Evolutionary conservation across 2,797 vertebrate genomes (phyloP).

Genomic region (Cryptoprocta ferox): DNA sequence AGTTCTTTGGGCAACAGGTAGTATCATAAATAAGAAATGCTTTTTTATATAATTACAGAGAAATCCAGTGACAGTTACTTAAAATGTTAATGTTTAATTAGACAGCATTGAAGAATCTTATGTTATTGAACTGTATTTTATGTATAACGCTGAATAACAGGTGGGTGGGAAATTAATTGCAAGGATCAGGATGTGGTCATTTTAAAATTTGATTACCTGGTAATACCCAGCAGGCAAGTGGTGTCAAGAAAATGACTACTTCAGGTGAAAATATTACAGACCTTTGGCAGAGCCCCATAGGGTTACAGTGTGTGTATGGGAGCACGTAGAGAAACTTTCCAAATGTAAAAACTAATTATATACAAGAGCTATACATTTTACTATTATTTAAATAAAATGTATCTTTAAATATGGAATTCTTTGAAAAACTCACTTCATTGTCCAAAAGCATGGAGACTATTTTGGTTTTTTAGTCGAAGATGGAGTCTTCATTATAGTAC

Average conservation of each 20-base stretch:
- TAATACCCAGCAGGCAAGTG: conserved; percentile 30
- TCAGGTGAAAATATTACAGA: background rate
- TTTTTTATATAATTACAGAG: background rate
- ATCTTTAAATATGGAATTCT: conserved; percentile 68
- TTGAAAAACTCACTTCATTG: conserved; percentile 51
- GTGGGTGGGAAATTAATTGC: conserved; percentile 51
- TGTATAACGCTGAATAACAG: conserved; percentile 22
- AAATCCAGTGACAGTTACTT: background rate
- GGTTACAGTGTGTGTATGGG: background rate
- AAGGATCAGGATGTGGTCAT: background rate
- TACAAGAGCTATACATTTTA: background rate
- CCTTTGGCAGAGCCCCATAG: background rate
- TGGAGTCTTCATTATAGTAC: background rate
- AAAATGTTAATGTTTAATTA: conserved; percentile 29
- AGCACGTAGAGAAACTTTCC: conserved; percentile 29
- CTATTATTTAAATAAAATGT: conserved; percentile 80
- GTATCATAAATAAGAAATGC: background rate
- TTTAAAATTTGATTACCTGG: conserved; percentile 31
- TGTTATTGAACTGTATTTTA: background rate
- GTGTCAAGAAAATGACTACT: conserved; percentile 56
- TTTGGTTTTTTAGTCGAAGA: conserved; percentile 13
- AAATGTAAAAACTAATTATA: conserved; percentile 63
- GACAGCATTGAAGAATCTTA: conserved; percentile 23
- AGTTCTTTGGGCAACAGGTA: background rate
- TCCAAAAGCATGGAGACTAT: background rate